Percentiles rank a stretch among this genome's conserved stretches.
Conservation (phyloP, 2,113 vertebrate genomes). For the Ceratotherium simum region DNA sequence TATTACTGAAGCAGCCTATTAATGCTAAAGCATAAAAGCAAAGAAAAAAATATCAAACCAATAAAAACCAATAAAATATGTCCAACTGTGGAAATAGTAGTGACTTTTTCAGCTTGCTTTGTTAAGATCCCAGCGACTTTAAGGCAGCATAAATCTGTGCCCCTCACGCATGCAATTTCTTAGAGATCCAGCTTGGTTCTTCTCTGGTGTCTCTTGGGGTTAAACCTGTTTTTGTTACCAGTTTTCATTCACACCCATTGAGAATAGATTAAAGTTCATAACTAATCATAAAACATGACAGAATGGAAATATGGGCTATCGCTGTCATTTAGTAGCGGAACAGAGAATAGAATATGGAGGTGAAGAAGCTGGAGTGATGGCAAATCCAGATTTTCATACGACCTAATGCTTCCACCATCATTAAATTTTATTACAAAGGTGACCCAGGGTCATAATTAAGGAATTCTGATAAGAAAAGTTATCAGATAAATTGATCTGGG, state of each 20-base stretch:
- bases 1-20: background rate
- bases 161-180: accelerated
- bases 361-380: background rate
- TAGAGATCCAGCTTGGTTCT: background rate
- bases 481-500: background rate
- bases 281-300: background rate
- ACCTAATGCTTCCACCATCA: background rate
- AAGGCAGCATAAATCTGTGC: background rate
- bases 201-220: background rate
- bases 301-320: background rate
- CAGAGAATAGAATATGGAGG: background rate
- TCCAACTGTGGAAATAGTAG: background rate
- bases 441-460: background rate
- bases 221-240: background rate
- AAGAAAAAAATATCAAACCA: background rate
- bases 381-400: background rate
- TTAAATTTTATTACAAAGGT: background rate
- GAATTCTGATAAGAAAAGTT: background rate
- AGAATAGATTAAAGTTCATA: background rate
- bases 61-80: background rate
- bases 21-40: background rate
- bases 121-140: background rate
- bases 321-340: background rate
- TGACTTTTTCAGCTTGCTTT: background rate
- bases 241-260: background rate